These are phyloP conservation scores for Xestobium rufovillosum DNA, from an alignment of 2,888 invertebrate genomes.

Conservation along the genomic window DNA sequence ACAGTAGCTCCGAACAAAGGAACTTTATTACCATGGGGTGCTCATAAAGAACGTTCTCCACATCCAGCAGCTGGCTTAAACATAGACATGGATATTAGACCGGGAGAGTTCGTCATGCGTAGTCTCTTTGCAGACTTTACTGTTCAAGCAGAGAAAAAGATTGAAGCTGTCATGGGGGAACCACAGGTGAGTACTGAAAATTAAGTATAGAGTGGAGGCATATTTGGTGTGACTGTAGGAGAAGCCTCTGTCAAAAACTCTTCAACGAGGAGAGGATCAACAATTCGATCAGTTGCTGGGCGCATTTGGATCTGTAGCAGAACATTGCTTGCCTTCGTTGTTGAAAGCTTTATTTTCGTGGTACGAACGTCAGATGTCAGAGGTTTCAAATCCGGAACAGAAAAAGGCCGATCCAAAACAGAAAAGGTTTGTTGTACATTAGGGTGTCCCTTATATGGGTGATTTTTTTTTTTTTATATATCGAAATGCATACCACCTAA, in stretches of 20 bases:
- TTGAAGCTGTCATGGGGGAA: constrained; percentile 90
- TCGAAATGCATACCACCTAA: no score
- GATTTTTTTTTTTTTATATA: no score
- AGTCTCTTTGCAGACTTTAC: constrained; percentile 94
- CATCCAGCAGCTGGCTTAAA: constrained; percentile 41
- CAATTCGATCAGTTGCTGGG: constrained; percentile 90
- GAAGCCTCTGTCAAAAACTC: constrained; percentile 86
- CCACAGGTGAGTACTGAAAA: constrained; percentile 65
- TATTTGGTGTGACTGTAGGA: no score
- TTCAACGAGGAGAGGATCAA: constrained; percentile 93
- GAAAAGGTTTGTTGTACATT: no score
- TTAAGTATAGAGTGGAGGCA: no score
- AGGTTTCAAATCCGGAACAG: constrained; percentile 52
- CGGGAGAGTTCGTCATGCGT: constrained; percentile 95
- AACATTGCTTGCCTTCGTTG: constrained; percentile 94
- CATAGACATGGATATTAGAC: constrained; percentile 62
- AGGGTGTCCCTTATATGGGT: no score
- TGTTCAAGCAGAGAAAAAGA: constrained; percentile 88
- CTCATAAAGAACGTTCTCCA: constrained; percentile 58
- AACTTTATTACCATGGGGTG: constrained; percentile 76
- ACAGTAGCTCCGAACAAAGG: constrained; percentile 37
- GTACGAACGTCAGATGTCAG: constrained; percentile 83
- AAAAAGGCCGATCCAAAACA: constrained; percentile 56
- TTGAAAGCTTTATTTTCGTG: constrained; percentile 88
- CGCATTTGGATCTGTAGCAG: constrained; percentile 90